Evolutionary conservation across 2,797 vertebrate genomes (phyloP), one percentile per base, ranked within the genome.

Genomic region (Malacoctenus gilli): DNA sequence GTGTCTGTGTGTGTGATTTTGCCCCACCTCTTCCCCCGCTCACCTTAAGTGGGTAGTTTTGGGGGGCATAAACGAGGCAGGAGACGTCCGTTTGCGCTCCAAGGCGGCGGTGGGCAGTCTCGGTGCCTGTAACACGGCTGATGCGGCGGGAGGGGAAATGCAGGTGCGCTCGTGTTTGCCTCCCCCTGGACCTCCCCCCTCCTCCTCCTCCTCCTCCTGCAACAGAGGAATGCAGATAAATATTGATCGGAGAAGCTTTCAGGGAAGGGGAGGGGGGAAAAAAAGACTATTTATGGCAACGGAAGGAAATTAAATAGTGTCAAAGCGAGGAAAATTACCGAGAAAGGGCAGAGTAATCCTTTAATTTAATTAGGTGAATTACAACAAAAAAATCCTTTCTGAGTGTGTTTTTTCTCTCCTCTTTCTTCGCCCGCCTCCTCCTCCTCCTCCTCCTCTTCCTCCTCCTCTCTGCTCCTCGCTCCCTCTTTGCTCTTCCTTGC

Each of bases 301-400:
- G 9, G 48, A 68, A 58, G 64, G 72, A 83, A 85, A 88, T 84
- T 21, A 83, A 87, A 82, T 55, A 4, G 62, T 39, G 76, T 80
- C 68, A 84, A 28, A 83, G 80, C 8, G 58, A 80, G 56, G 47
- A 54, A 75, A 79, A 78, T 53, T 19, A 75, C 57, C 6, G 47
- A 69, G 61, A 76, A 70, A 75, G 59, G 54, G 47, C 65, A 80
- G 54, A 56, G 63, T 87, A 84, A 88, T 87, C 82, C 72, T 83
- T 83, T 87, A 77, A 89, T 89, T 89, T 64, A 89, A 89, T 88
- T 81, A 85, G 59, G 69, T 73, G 68, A 83, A 84, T 89, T 80
- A 80, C 64, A 83, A 79, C 59, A 83, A 79, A 71, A 81, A 82
- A 72, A 70, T 42, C 58, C 69, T 57, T 57, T 66, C 25, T 56